Percentiles rank a stretch among this genome's conserved stretches.
Conservation (phyloP, 2,113 vertebrate genomes). For the Mionectes macconnelli region DNA sequence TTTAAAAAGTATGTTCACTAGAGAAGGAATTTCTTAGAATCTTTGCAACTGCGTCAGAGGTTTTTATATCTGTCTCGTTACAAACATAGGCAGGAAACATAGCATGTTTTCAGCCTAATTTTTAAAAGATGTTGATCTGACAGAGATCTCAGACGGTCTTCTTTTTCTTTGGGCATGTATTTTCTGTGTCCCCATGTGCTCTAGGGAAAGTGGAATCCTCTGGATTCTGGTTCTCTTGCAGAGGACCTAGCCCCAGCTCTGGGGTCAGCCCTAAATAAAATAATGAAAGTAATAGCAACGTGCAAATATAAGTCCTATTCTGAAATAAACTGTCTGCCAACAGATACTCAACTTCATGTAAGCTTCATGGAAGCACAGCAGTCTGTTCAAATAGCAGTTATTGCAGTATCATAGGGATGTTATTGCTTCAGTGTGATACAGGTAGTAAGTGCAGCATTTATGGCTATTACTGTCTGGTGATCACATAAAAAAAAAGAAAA, state of each 20-base stretch:
- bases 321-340: not conserved
- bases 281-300: not conserved
- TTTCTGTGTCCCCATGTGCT: not conserved
- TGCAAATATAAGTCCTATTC: not conserved
- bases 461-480: slow-evolving; percentile 15
- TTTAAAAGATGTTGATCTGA: not conserved
- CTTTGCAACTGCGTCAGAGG: not conserved
- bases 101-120: not conserved
- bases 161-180: not conserved
- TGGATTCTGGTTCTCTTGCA: not conserved
- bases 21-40: not conserved
- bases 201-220: not conserved
- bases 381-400: slow-evolving; percentile 20
- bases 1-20: not conserved
- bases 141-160: not conserved
- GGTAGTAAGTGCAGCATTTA: slow-evolving; percentile 34
- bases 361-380: not conserved
- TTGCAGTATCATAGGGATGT: not conserved
- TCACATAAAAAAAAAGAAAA: not conserved
- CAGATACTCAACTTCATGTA: not conserved
- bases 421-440: slow-evolving; percentile 33
- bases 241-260: not conserved
- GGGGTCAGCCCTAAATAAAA: not conserved
- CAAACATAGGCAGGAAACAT: not conserved
- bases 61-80: not conserved